Percentiles rank a stretch among this genome's conserved stretches.
These are phyloP conservation scores for Campylorhamphus procurvoides DNA, from an alignment of 2,113 vertebrate genomes.

Conservation along the genomic window DNA sequence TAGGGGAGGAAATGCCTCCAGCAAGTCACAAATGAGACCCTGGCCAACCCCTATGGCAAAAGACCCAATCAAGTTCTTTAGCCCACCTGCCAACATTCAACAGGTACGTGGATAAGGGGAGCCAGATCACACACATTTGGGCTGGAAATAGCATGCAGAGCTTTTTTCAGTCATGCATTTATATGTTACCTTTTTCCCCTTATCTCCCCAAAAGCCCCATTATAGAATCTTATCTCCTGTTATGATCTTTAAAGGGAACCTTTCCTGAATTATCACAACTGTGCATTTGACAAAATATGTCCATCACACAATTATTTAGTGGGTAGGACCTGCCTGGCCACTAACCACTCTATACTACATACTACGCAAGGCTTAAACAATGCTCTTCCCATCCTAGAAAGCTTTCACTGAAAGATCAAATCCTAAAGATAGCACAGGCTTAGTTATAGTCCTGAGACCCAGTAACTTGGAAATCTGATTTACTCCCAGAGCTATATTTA, in stretches of 20 bases:
- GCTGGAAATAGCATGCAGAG: not conserved
- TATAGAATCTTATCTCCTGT: not conserved
- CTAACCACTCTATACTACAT: not conserved
- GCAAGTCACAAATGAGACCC: not conserved
- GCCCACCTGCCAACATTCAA: not conserved
- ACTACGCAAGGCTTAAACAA: not conserved
- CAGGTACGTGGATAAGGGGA: not conserved
- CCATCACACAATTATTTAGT: not conserved
- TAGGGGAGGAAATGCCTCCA: not conserved
- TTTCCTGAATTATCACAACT: not conserved
- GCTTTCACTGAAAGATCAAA: not conserved
- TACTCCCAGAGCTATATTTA: not conserved
- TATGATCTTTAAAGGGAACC: not conserved
- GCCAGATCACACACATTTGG: not conserved
- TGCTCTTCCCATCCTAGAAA: not conserved
- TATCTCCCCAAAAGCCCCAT: not conserved
- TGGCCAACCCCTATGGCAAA: not conserved
- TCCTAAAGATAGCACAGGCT: not conserved
- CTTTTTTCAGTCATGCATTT: not conserved
- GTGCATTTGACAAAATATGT: not conserved
- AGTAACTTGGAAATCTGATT: not conserved
- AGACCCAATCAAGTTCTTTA: not conserved
- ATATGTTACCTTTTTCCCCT: not conserved
- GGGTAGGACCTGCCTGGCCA: not conserved
- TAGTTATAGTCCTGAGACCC: not conserved